Base-by-base conservation (phyloP, 2,113 vertebrate species). In the Puffinus mauretanicus region DNA sequence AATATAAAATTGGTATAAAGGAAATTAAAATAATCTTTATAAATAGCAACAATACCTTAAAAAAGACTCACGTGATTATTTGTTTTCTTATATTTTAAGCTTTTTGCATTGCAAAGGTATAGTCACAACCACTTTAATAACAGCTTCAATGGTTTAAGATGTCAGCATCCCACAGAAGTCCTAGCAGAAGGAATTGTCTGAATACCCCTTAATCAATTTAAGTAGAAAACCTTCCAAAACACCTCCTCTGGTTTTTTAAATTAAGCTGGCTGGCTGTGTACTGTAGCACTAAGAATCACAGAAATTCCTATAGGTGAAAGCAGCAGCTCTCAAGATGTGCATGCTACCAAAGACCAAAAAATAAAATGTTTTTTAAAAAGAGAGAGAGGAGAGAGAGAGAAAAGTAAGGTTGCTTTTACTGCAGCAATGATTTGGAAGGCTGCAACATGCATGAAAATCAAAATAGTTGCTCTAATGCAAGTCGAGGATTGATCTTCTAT, bases 381-480 rank as follows among this genome's bases (percentile, higher is more conserved):
- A 46, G 46, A 46, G 3, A 7, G 4, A 18, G 58, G 71, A 21
- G 34, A 3, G 8, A 32, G 6, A 52, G 5, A 69, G 36, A 51
- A 61, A 4, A 58, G 5, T 47, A 58, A 72, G 13, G 13, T 52
- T 71, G 19, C 4, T 94, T 90, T 86, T 60, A 76, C 11, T 25
- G 13, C 22, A 69, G 13, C 6, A 64, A 44, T 57, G 6, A 91
- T 47, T 73, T 86, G 14, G 24, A 88, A 82, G 36, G 40, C 19
- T 93, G 26, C 5, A 22, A 60, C 16, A 32, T 0, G 2, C 32
- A 76, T 46, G 21, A 57, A 92, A 72, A 89, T 52, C 0, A 0
- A 87, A 90, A 60, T 2, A 49, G 27, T 58, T 87, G 25, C 26
- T 83, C 15, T 73, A 73, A 92, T 70, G 15, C 20, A 65, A 90